Base-by-base conservation (phyloP, 1,140 invertebrate genomes). In the Neuroterus valhalla region DNA sequence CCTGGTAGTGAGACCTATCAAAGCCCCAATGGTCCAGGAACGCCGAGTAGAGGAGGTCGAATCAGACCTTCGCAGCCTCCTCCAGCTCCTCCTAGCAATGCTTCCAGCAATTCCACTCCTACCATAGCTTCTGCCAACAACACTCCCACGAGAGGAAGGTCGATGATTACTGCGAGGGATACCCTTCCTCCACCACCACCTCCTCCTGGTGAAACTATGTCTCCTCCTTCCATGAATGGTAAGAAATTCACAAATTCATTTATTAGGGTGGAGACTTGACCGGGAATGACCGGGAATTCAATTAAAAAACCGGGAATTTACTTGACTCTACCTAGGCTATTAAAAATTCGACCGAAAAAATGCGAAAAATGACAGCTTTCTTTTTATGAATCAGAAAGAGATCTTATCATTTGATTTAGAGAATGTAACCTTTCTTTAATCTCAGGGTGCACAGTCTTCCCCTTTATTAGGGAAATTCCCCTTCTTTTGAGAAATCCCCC, bases 141-240 rank as follows among this genome's bases (percentile, higher is more conserved):
- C 84, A 94, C 93, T 19, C 94, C 94, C 44, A 94, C 94, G 19
- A 90, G 94, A 72, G 92, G 93, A 74, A 91, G 92, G 81, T 93
- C 92, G 78, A 92, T 93, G 89, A 93, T 92, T 67, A 91, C 92
- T 19, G 92, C 92, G 73, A 91, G 95, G 71, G 95, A 96, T 78
- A 93, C 93, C 46, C 90, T 97, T 81, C 96, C 96, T 42, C 96
- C 96, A n/a, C 96, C 96, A 2, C 96, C 96, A 52, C 96, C 96
- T 23, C 96, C 96, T 67, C 94, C 95, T 11, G 90, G 91, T 77
- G 90, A 92, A 87, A 82, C 84, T 2, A 93, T 92, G 73, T 92
- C 92, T 26, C 90, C 91, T 70, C 91, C 91, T 68, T 81, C 89
- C 42, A 89, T 90, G 83, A 90, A 89, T 66, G 88, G 88, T 87